Evolutionary conservation across 2,888 invertebrate genomes (phyloP).

Genomic region (Barypeithes pellucidus): DNA sequence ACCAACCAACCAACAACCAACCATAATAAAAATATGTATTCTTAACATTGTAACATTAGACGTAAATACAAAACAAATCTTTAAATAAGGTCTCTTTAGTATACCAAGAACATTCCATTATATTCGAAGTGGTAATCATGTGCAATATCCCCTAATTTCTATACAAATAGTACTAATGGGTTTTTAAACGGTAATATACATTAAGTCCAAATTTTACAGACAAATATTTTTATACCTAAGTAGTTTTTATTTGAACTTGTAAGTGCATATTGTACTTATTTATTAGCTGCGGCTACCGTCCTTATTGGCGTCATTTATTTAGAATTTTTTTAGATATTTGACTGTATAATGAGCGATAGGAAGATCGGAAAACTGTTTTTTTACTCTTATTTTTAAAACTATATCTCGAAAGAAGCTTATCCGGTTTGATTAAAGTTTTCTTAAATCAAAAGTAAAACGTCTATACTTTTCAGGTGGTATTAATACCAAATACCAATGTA

Average conservation of each 20-base stretch:
- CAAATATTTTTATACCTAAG: constrained; percentile 42
- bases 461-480: too few relatives aligned
- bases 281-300: constrained; percentile 21
- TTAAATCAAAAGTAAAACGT: too few relatives aligned
- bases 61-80: neutral
- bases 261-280: constrained; percentile 24
- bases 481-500: too few relatives aligned
- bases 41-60: neutral
- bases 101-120: constrained; percentile 1
- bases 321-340: neutral
- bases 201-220: constrained; percentile 18
- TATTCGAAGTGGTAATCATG: constrained; percentile 19
- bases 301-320: neutral
- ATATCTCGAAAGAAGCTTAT: too few relatives aligned
- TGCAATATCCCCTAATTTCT: constrained; percentile 37
- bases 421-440: too few relatives aligned
- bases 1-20: too few relatives aligned
- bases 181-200: constrained; percentile 30
- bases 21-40: too few relatives aligned
- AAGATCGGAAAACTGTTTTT: too few relatives aligned
- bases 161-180: constrained; percentile 35
- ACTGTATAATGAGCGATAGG: neutral
- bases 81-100: neutral
- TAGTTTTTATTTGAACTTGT: constrained; percentile 41
- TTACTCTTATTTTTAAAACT: too few relatives aligned